Percentiles rank a stretch among this genome's conserved stretches.
Evolutionary conservation across 2,797 vertebrate species (phyloP).

Genomic region (Tachyglossus aculeatus): DNA sequence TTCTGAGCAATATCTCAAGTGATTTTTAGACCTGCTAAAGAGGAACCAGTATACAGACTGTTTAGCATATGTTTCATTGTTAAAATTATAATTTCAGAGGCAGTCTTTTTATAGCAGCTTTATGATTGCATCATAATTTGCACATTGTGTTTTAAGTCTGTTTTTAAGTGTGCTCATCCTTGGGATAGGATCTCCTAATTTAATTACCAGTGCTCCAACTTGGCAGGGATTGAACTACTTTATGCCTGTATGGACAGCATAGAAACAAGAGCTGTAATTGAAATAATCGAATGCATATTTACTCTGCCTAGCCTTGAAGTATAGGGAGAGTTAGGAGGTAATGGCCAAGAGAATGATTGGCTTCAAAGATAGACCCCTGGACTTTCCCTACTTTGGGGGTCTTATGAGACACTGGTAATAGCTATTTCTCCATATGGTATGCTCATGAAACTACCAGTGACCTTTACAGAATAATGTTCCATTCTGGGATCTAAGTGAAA

Average conservation of each 20-base stretch:
- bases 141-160: not conserved
- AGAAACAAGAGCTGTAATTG: too few relatives aligned
- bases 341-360: slow-evolving; percentile 33
- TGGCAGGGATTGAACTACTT: not conserved
- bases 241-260: too few relatives aligned
- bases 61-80: not conserved
- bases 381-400: too few relatives aligned
- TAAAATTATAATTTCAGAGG: slow-evolving; percentile 10
- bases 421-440: slow-evolving; percentile 15
- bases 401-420: slow-evolving; percentile 34
- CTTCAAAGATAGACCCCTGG: too few relatives aligned
- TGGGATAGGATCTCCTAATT: not conserved
- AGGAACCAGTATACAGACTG: slow-evolving; percentile 8
- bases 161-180: not conserved
- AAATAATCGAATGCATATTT: not conserved
- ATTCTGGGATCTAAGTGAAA: too few relatives aligned
- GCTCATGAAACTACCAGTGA: too few relatives aligned
- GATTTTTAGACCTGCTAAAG: not conserved
- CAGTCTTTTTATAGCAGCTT: slow-evolving; percentile 13
- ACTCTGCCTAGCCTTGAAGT: slow-evolving; percentile 20
- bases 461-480: too few relatives aligned
- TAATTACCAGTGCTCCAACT: not conserved
- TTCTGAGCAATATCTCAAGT: slow-evolving; percentile 19
- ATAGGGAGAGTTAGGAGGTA: slow-evolving; percentile 18
- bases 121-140: not conserved